Base-by-base conservation (phyloP, 2,888 invertebrate species). In the Caenorhabditis japonica region DNA sequence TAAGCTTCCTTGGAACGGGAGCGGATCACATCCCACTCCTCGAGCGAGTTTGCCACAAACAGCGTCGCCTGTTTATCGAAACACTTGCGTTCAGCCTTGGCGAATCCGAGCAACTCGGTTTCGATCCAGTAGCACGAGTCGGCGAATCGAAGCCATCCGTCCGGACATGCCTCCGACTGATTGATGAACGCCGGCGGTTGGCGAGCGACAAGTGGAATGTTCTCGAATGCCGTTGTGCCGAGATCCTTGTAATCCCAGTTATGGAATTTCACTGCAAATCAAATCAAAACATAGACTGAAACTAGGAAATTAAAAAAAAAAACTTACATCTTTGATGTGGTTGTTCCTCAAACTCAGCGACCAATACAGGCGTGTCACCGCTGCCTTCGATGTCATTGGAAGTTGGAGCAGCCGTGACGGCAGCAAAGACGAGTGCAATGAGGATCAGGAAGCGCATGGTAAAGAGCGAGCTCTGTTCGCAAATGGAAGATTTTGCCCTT, bases 51-150 rank as follows among this genome's bases (percentile, higher is more conserved):
- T 36, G 79, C 72, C 3, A 79, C 76, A 17, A 76, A 76, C 41
- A 79, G 52, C 2, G 71, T 75, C 2, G 79, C 47, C 15, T 66
- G 43, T 36, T 66, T 69, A 41, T 71, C 66, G 39, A 41, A 44
- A 27, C 79, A 79, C 27, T 59, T 53, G 23, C 61, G 44, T 33
- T 79, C 76, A 8, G 79, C 79, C 36, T 70, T 61, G 8, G 66
- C 46, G 58, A 74, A 74, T 38, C 74, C 49, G 2, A 76, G 44
- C 46, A 66, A 36, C 4, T 74, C 64, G 0, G 47, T 55, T 21
- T 78, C 76, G 39, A 68, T 51, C 36, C 41, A 76, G 53, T 76
- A 79, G 56, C 79, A 79, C 10, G 79, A 79, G 13, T 75, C 72
- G 15, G 69, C 53, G 47, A 69, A 76, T 3, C 52, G 59, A 15